Base-by-base conservation (phyloP, 2,797 vertebrate species). In the Gallirallus australis region DNA sequence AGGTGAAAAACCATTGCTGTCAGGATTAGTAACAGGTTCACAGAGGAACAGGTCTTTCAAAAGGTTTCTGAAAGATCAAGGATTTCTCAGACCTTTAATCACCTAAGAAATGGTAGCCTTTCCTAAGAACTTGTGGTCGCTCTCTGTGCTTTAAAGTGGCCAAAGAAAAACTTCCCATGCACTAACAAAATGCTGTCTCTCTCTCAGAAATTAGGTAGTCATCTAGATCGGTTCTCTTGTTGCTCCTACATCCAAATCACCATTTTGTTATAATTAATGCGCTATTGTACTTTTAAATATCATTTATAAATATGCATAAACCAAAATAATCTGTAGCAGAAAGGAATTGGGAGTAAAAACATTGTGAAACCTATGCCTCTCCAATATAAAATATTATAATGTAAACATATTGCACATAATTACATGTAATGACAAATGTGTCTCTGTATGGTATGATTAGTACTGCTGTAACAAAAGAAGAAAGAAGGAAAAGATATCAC, bases 271-370 rank as follows among this genome's bases (percentile, higher is more conserved):
- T 82, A 89, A 94, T 94, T 82, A 93, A 94, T 89, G 50, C 73
- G 31, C 18, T 82, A 94, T 77, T 94, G 88, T 94, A 89, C 39
- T 86, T 96, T 88, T 72, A 88, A 95, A 96, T 94, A 90, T 60
- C 0, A 73, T 91, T 90, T 96, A 94, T 94, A 94, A 96, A 96
- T 90, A 94, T 95, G 90, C 61, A 96, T 90, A 91, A 94, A 86
- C 60, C 12, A 21, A 87, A 90, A 94, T 92, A 89, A 92, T 89
- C 53, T 87, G 64, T 59, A 68, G 28, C 75, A 96, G 88, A 82
- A 84, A 89, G 68, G 80, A 92, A 77, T 17, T 79, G 25, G 40
- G 50, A 94, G 52, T 70, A 87, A 93, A 97, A 96, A 91, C 87
- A 89, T 92, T 92, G 63, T 81, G 82, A 93, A 96, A 89, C 64